Evolutionary conservation across 2,888 invertebrate genomes (phyloP), one percentile per base, ranked within the genome.

Genomic region (Tridacna crocea): DNA sequence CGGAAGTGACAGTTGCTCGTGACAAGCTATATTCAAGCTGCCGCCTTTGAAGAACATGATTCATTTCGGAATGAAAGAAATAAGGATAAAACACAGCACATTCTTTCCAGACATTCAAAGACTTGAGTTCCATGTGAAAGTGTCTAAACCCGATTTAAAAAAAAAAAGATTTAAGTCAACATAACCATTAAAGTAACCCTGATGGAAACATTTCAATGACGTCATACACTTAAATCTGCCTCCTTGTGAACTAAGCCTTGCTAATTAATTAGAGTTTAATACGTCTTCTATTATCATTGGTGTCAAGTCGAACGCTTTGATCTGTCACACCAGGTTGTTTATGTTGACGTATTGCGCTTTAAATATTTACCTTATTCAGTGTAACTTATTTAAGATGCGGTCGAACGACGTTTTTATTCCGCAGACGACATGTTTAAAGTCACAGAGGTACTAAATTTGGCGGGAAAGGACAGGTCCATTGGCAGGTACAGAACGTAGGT

Each of bases 211-310:
- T 36, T 46, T n/a, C 46, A 66, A 19, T 66, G 66, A 66, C 66
- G 66, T 66, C 66, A 66, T 55, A 11, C 46, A 46, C 36, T 66
- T n/a, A 36, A 36, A 66, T 26, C 19, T 63, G 66, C 36, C 66
- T 46, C 66, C 27, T 73, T 55, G 26, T 58, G 8, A n/a, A 58
- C 73, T 22, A 47, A 15, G n/a, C 36, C 60, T 51, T 58, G 48
- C 68, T 80, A 75, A 84, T 80, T 78, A 84, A 84, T 80, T 73
- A 72, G 55, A 47, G 27, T 80, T 80, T 84, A 68, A 84, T 80
- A 75, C 58, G 80, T 73, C 22, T 46, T 75, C 75, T 72, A 80
- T 84, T 80, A 80, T 78, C 73, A 46, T 61, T 65, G 46, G 58
- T 84, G 80, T 78, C 83, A 75, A 26, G 46, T 13, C 27, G n/a